Evolutionary conservation across 2,797 vertebrate genomes (phyloP).

Genomic region (Megalops cyprinoides): DNA sequence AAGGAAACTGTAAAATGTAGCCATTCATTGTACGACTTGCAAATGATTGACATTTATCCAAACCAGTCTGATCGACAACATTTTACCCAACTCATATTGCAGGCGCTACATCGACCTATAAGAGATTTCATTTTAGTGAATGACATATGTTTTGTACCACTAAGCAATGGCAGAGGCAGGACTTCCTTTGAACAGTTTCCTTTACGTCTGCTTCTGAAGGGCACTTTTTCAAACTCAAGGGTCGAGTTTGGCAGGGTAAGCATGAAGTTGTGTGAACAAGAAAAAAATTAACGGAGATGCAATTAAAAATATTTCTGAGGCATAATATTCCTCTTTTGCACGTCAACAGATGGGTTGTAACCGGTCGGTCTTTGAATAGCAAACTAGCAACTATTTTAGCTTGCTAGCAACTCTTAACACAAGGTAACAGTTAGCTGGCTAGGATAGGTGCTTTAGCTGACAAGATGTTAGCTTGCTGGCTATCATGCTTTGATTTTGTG

Average conservation of each 20-base stretch:
- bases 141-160: neutral
- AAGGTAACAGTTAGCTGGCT: neutral
- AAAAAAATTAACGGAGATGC: neutral
- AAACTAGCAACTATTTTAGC: neutral
- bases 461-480: neutral
- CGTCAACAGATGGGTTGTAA: neutral
- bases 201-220: constrained; percentile 44
- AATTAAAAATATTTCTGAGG: neutral
- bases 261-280: constrained; percentile 55
- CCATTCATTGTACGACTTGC: neutral
- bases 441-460: too few species aligned
- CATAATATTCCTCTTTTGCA: neutral
- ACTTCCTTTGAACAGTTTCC: constrained; percentile 57
- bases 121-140: neutral
- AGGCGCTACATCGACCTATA: constrained; percentile 3
- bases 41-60: neutral
- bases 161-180: constrained; percentile 41
- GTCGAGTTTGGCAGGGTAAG: constrained; percentile 20
- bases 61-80: constrained; percentile 51
- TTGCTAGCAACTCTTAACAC: neutral
- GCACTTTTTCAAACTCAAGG: constrained; percentile 69
- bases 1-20: neutral
- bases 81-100: rapidly evolving
- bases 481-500: too few species aligned
- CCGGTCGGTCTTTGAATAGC: neutral